These are phyloP conservation scores for Kryptolebias ocellatus DNA, from an alignment of 2,797 vertebrate genomes.

Conservation along the genomic window DNA sequence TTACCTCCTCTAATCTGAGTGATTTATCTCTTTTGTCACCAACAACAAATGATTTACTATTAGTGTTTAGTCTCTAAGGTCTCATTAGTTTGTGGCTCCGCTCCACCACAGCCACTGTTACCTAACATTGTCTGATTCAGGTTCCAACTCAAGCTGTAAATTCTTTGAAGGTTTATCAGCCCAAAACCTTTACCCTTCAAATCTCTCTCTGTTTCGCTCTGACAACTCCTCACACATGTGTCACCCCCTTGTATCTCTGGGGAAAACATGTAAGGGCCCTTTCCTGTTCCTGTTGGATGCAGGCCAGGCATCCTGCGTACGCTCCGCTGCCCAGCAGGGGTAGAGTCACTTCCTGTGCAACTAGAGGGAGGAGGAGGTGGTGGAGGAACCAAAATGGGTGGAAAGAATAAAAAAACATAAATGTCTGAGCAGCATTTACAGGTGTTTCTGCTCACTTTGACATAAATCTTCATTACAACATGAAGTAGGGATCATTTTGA, in stretches of 20 bases:
- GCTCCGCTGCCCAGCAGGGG: conserved; percentile 39
- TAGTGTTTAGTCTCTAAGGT: conserved; percentile 37
- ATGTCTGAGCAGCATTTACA: conserved; percentile 7
- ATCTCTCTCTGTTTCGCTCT: conserved; percentile 29
- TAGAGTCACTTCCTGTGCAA: conserved; percentile 64
- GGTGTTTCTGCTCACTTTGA: conserved; percentile 3
- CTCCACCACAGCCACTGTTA: conserved; percentile 31
- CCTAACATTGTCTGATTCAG: conserved; percentile 42
- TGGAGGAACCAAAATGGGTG: conserved; percentile 9
- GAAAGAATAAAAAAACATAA: conserved; percentile 8
- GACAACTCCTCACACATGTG: conserved; percentile 47
- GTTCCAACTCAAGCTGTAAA: conserved; percentile 46
- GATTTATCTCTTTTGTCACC: conserved; percentile 36
- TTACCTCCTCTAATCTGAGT: conserved; percentile 49
- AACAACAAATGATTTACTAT: conserved; percentile 31
- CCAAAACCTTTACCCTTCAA: conserved; percentile 24
- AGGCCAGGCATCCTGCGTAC: conserved; percentile 40
- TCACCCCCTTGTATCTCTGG: conserved; percentile 53
- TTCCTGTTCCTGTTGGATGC: conserved; percentile 75
- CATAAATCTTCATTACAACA: conserved; percentile 24
- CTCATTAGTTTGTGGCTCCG: conserved; percentile 57
- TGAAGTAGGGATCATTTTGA: conserved; percentile 37
- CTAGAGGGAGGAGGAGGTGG: conserved; percentile 17
- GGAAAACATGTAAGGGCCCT: conserved; percentile 49
- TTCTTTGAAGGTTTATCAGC: conserved; percentile 66